A percentile compares a stretch with the other conserved stretches of the same genome.
phyloP scores from a whole-genome alignment of 1,140 invertebrate species.

The Schlechtendalia chinensis region DNA sequence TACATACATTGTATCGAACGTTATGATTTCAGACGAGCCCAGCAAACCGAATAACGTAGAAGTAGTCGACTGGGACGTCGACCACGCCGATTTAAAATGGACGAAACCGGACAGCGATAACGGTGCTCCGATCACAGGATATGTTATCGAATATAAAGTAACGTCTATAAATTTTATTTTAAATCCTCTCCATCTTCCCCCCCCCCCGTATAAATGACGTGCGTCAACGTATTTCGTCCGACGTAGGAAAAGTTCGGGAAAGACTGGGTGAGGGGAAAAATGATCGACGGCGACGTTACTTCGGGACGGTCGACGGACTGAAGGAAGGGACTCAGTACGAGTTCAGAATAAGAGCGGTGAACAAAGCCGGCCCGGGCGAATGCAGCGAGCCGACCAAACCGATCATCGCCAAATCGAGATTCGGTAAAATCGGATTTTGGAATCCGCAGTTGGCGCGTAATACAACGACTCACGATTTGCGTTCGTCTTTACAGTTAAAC shows the following conservation, averaged over 20 bases:
- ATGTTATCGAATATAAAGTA: conserved; percentile 85
- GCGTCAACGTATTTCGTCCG: no score
- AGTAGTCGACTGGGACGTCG: conserved; percentile 93
- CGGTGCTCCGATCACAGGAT: conserved; percentile 90
- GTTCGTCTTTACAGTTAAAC: conserved; percentile 69
- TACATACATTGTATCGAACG: no score
- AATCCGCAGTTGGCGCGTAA: no score
- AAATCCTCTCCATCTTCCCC: no score
- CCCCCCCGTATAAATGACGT: no score
- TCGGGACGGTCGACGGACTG: conserved; percentile 80
- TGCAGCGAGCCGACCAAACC: conserved; percentile 93
- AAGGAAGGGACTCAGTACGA: conserved; percentile 95
- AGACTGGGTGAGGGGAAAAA: conserved; percentile 80
- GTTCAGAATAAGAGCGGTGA: conserved; percentile 92
- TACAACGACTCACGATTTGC: no score
- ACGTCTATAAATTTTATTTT: no score
- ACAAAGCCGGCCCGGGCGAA: conserved; percentile 92
- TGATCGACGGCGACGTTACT: conserved; percentile 74
- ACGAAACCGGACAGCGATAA: conserved; percentile 85
- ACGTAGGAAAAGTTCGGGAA: conserved; percentile 81
- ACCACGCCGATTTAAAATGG: conserved; percentile 92
- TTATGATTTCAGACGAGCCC: conserved; percentile 73
- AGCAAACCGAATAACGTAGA: conserved; percentile 87
- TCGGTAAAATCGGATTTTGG: conserved; percentile 61
- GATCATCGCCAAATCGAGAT: conserved; percentile 91